Base-by-base conservation (phyloP, 2,797 vertebrate genomes). In the Prunella strophiata region DNA sequence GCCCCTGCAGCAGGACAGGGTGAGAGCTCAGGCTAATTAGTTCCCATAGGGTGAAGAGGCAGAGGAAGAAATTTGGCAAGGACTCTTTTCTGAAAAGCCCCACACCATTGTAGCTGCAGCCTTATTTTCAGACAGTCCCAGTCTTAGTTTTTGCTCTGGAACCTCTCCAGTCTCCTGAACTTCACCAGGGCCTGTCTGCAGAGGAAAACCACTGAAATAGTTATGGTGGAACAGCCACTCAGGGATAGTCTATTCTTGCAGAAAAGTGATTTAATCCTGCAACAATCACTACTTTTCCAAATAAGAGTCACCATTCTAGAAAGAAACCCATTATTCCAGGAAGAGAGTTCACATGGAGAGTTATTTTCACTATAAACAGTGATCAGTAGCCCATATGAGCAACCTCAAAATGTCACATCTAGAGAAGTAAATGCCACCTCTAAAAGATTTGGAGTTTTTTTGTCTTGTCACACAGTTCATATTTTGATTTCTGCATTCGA, bases 101-200 rank as follows among this genome's bases (percentile, higher is more conserved):
- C 19, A 11, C 58, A 40, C 70, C 62, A 22, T 5, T 72, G 58
- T 27, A 88, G 50, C 58, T 75, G 30, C 42, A 86, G 54, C 23
- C 76, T 74, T 50, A 52, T 77, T 88, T 88, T 91, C 66, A 88
- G 72, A 74, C 62, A 78, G 55, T 50, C 29, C 9, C 19, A 48
- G 30, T 29, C 74, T 75, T 58, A 58, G 43, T 16, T 93, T 90
- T 90, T 78, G 47, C 40, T 70, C 54, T 95, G 88, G 73, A 95
- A 80, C 19, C 6, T 81, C 61, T 89, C 70, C 66, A 91, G 47
- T 32, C 5, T 22, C 42, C 38, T 51, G 62, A 86, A 78, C 54
- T 86, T 36, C 45, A 75, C 22, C 66, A 90, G 42, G 54, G 42
- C 25, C 54, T 54, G 26, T 45, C 82, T 80, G 25, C 26, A n/a